These are phyloP conservation scores for Synodontis membranacea DNA, from an alignment of 2,113 vertebrate species.

Conservation along the genomic window DNA sequence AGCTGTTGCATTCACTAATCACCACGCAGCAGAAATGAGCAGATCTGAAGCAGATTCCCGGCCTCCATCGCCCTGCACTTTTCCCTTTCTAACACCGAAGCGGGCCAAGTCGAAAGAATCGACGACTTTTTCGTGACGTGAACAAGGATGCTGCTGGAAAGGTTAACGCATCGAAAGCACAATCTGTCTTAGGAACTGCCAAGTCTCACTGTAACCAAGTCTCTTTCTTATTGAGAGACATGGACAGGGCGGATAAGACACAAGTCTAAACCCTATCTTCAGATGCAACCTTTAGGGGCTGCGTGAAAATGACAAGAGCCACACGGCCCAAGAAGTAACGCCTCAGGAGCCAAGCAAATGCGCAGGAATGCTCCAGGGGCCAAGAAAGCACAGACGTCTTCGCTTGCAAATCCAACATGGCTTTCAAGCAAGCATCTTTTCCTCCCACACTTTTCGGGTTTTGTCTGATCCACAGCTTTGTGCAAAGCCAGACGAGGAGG, in stretches of 20 bases:
- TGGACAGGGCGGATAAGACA: not conserved
- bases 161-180: not conserved
- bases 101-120: not conserved
- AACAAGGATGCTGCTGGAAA: not conserved
- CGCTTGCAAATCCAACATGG: not conserved
- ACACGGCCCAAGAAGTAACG: not conserved
- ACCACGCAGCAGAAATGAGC: conserved; percentile 69
- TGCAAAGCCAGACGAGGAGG: conserved; percentile 17
- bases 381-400: not conserved
- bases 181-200: not conserved
- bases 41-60: conserved; percentile 24
- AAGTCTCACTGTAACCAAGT: not conserved
- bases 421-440: not conserved
- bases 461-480: conserved; percentile 24
- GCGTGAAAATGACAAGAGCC: not conserved
- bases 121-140: not conserved
- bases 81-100: not conserved
- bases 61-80: conserved; percentile 31
- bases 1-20: conserved; percentile 74
- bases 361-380: not conserved
- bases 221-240: not conserved
- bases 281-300: not conserved
- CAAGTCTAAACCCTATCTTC: not conserved
- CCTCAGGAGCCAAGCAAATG: too few relatives aligned
- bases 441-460: not conserved